phyloP scores from a whole-genome alignment of 1,140 invertebrate genomes.

The Drosophila ogumai region DNA sequence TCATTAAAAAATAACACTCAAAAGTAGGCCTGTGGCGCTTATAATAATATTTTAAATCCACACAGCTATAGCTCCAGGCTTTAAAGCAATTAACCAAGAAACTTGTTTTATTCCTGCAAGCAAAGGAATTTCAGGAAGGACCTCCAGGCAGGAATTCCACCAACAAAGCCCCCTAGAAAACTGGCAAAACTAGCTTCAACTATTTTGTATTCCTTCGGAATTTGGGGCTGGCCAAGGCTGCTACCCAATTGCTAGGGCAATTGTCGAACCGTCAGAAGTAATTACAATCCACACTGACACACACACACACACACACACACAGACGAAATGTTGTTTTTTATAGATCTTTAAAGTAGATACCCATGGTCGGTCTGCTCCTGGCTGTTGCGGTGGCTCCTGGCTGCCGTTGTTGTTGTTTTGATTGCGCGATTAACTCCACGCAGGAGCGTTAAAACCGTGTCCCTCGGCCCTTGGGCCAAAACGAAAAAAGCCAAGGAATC shows the following conservation, averaged over 20 bases:
- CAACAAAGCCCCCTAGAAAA: background rate
- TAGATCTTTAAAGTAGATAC: conserved; percentile 52
- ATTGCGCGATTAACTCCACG: conserved; percentile 45
- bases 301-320: conserved; percentile 6
- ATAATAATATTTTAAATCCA: background rate
- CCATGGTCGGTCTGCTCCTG: conserved; percentile 38
- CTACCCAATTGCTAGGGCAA: conserved; percentile 22
- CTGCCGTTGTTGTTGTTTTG: conserved; percentile 34
- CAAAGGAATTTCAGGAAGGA: background rate
- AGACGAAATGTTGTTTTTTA: conserved; percentile 20
- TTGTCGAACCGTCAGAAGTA: conserved; percentile 25
- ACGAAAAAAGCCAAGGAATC: conserved; percentile 47
- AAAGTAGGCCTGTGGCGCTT: background rate
- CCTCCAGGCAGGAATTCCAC: background rate
- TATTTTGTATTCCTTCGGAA: background rate
- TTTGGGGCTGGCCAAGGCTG: background rate
- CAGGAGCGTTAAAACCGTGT: conserved; percentile 49
- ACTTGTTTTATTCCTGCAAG: background rate
- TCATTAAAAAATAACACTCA: background rate
- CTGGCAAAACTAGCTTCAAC: conserved; percentile 1
- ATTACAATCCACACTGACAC: conserved; percentile 31
- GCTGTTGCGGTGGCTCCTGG: conserved; percentile 10
- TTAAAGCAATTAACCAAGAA: background rate
- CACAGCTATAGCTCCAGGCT: background rate
- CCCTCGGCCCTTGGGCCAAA: conserved; percentile 43